Evolutionary conservation across 1,140 invertebrate species (phyloP), one percentile per base, ranked within the genome.

Genomic region (Colletes latitarsis): DNA sequence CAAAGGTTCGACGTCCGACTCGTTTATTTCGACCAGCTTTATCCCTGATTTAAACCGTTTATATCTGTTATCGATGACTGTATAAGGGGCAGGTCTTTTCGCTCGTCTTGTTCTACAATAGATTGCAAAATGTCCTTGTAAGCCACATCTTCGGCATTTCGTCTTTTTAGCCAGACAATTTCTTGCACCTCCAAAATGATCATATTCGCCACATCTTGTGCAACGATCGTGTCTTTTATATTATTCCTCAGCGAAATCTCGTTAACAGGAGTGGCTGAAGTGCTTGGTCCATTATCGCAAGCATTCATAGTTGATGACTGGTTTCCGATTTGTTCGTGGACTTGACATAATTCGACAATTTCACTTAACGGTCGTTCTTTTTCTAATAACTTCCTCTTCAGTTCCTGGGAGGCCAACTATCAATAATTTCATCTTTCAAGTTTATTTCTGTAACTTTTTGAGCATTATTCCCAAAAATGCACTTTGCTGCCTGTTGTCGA

Each of bases 301-400:
- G 43, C 43, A 43, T 43, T 43, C 43, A 43, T 43, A 6, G 15
- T 15, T 57, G 14, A 17, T 6, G 55, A 57, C 17, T 57, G 55
- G n/a, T 57, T 57, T 15, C 2, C 6, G 15, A 57, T 57, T 17
- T 57, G 55, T 17, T 57, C 55, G 17, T 57, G 55, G 15, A 57
- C 55, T 57, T 57, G 55, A 17, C 55, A 57, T n/a, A 57, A 57
- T 57, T 57, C 55, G 55, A 57, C 17, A 57, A 57, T 57, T 57
- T 57, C 55, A 15, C 17, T 15, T 17, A 57, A 6, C 17, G 55
- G 15, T n/a, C 12, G 55, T n/a, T 57, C 55, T 15, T 57, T 57
- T 15, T 57, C 14, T 6, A 57, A 15, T 12, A 57, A 17, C 15
- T 57, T 57, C 15, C 5, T 57, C 15, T 57, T 15, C 17, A 57